These are phyloP conservation scores for Propithecus perrieri DNA, from an alignment of 2,797 vertebrate genomes.

Conservation along the genomic window DNA sequence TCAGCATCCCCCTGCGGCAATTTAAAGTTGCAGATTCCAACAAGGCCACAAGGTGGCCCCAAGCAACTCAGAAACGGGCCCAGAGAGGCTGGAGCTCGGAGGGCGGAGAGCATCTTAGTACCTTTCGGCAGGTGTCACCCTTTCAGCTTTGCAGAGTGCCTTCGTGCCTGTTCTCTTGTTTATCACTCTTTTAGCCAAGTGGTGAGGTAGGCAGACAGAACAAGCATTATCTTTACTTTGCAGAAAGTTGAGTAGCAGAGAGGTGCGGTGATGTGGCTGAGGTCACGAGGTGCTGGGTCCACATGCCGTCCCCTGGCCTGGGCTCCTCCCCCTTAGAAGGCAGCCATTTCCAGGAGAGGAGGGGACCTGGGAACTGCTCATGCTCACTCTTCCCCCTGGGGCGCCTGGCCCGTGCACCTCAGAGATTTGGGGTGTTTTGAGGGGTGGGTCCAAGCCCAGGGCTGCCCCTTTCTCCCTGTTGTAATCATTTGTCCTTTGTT, in stretches of 20 bases:
- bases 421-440: background rate
- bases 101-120: rapidly evolving
- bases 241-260: background rate
- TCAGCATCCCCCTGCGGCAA: rapidly evolving
- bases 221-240: background rate
- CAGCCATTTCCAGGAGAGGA: background rate
- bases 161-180: background rate
- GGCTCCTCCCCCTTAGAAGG: background rate
- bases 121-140: background rate
- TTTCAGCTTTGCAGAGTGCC: background rate
- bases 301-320: background rate
- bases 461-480: background rate
- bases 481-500: slow-evolving; percentile 75
- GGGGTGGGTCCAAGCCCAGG: background rate
- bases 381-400: background rate
- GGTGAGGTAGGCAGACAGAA: background rate
- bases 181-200: background rate
- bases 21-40: background rate
- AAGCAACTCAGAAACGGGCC: background rate
- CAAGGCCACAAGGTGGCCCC: slow-evolving; percentile 55
- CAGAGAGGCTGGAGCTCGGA: background rate
- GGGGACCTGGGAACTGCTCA: rapidly evolving
- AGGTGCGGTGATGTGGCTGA: background rate
- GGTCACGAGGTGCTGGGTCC: background rate
- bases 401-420: background rate